A percentile compares a stretch with the other conserved stretches of the same genome.
These are phyloP conservation scores for Conus betulinus DNA, from an alignment of 1,140 invertebrate species.

Conservation along the genomic window DNA sequence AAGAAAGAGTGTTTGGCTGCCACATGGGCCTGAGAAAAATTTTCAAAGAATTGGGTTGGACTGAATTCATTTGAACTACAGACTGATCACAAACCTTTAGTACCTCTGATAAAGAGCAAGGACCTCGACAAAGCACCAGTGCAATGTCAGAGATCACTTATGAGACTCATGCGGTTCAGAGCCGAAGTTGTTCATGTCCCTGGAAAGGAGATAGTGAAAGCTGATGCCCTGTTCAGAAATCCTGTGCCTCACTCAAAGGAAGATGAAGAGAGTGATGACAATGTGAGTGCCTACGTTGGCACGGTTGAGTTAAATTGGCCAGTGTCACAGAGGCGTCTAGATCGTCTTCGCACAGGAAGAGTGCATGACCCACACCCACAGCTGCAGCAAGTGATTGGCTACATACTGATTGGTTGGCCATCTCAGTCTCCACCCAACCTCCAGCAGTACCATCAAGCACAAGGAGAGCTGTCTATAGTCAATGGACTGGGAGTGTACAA, in stretches of 20 bases:
- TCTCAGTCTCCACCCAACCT: not conserved
- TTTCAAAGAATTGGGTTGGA: too few species aligned
- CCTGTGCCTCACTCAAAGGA: conserved; percentile 19
- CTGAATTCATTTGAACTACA: too few species aligned
- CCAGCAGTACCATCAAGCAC: not conserved
- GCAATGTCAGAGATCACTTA: conserved; percentile 43
- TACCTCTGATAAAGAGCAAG: too few species aligned
- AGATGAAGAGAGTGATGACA: not conserved
- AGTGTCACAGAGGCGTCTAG: not conserved
- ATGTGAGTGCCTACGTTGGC: not conserved
- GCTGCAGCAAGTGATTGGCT: conserved; percentile 6
- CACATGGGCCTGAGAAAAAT: too few species aligned
- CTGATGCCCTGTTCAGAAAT: conserved; percentile 47
- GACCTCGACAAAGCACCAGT: too few species aligned
- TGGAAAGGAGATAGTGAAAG: conserved; percentile 41
- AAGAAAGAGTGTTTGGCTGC: too few species aligned
- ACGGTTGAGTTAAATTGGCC: not conserved
- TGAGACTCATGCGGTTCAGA: conserved; percentile 47
- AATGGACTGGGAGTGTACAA: not conserved
- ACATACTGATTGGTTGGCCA: conserved; percentile 32
- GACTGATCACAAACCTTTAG: too few species aligned
- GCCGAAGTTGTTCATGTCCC: conserved; percentile 39
- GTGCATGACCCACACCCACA: not conserved
- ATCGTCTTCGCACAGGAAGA: not conserved
- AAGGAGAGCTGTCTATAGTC: not conserved